phyloP scores from a whole-genome alignment of 2,113 vertebrate species.

The Australoheros scitulus region DNA sequence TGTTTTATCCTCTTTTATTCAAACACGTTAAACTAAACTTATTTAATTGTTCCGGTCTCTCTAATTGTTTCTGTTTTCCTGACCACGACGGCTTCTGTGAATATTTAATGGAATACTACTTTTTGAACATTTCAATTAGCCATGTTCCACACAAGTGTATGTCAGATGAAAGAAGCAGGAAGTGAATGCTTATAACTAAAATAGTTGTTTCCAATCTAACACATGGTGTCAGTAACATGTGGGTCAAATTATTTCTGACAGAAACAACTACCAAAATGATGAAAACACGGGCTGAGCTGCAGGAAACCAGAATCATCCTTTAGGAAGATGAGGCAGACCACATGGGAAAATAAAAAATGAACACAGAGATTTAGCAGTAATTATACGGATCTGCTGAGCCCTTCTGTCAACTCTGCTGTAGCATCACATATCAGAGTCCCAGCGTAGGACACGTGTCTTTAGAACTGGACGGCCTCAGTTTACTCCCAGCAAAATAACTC shows the following conservation, averaged over 20 bases:
- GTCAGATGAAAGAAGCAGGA: background rate
- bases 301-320: slow-evolving; percentile 4
- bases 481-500: slow-evolving; percentile 1
- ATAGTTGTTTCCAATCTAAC: background rate
- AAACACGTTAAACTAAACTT: too few species aligned
- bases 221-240: background rate
- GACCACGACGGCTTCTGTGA: too few species aligned
- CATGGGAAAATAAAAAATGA: background rate
- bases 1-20: too few species aligned
- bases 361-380: background rate
- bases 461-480: background rate
- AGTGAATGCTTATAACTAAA: too few species aligned
- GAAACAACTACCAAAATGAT: background rate
- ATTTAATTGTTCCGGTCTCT: too few species aligned
- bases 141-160: background rate
- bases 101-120: background rate
- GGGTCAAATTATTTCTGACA: too few species aligned
- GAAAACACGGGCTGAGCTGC: background rate
- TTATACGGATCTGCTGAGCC: background rate
- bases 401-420: background rate
- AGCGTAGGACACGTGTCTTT: background rate
- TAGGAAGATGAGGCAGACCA: background rate
- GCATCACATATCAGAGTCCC: background rate
- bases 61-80: too few species aligned
- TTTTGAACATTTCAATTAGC: background rate